Evolutionary conservation across 2,113 vertebrate species (phyloP).

Genomic region (Myiozetetes cayanensis): DNA sequence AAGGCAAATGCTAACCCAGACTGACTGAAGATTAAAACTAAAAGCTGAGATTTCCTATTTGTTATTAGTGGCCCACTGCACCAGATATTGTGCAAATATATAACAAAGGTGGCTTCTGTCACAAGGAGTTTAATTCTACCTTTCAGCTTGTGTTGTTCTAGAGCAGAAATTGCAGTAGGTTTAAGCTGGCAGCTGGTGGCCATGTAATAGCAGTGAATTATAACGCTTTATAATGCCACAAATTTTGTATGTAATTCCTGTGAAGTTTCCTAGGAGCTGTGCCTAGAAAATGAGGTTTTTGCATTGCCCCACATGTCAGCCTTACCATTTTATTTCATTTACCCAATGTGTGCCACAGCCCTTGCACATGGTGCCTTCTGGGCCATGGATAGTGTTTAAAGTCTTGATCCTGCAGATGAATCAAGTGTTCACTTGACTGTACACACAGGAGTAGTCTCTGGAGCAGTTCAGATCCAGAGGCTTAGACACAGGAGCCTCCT

Average conservation of each 20-base stretch:
- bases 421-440: no score
- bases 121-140: slow-evolving; percentile 25
- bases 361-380: rapidly evolving
- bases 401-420: not conserved
- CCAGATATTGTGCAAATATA: slow-evolving; percentile 20
- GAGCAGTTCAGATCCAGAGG: not conserved
- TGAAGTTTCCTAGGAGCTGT: not conserved
- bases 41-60: not conserved
- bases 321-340: not conserved
- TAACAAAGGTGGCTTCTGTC: not conserved
- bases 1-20: slow-evolving; percentile 8
- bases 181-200: slow-evolving; percentile 16
- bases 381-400: rapidly evolving
- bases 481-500: not conserved
- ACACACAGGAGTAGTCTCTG: not conserved
- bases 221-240: not conserved
- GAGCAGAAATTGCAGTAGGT: not conserved
- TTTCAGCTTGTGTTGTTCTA: slow-evolving; percentile 2
- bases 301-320: not conserved
- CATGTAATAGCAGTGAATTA: not conserved
- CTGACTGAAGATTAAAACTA: not conserved
- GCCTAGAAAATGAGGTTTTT: not conserved
- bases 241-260: not conserved
- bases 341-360: not conserved
- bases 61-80: not conserved